Evolutionary conservation across 35 echinoderm and acorn worm genomes (phyloP), one percentile per base, ranked within the genome.

Genomic region (Lytechinus pictus): DNA sequence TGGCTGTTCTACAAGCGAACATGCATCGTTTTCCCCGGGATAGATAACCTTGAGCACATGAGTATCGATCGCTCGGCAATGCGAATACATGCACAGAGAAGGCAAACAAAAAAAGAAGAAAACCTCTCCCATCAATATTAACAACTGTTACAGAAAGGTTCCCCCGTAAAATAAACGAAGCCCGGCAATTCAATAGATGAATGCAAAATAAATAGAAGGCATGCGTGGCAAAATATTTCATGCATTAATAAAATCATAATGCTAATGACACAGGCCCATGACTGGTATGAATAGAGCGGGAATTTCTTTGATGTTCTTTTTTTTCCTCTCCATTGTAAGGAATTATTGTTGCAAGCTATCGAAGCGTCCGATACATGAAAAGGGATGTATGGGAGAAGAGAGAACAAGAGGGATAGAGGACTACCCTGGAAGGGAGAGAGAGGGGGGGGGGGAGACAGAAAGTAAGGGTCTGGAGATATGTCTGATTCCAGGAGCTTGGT

Each of bases 221-320:
- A 79, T 19, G 66, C 66, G 66, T 79, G 66, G 66, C 66, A 79
- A 79, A 79, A 79, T 79, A 79, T 79, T 79, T 79, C 66, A 79
- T 79, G 66, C 66, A 79, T 79, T 79, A 79, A 79, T 79, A 79
- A 79, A 79, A 79, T 79, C 66, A 79, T 79, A 79, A 79, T 79
- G 66, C 66, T 79, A 79, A 79, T 79, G 66, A 79, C 66, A 79
- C 66, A 79, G 66, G 12, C 21, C 66, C 21, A 19, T 79, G 66
- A 6, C 66, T 79, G 16, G 66, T 6, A 16, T 79, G 66, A 79
- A 79, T 79, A 79, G 66, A 79, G 66, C 66, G 66, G 66, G 66
- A 79, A 79, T 79, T n/a, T 79, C 66, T 79, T 79, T 79, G 66
- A 79, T 79, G 66, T 79, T 79, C 19, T 4, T 4, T 79, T 14